phyloP scores from a whole-genome alignment of 2,797 vertebrate genomes.

The Synaphobranchus kaupii region DNA sequence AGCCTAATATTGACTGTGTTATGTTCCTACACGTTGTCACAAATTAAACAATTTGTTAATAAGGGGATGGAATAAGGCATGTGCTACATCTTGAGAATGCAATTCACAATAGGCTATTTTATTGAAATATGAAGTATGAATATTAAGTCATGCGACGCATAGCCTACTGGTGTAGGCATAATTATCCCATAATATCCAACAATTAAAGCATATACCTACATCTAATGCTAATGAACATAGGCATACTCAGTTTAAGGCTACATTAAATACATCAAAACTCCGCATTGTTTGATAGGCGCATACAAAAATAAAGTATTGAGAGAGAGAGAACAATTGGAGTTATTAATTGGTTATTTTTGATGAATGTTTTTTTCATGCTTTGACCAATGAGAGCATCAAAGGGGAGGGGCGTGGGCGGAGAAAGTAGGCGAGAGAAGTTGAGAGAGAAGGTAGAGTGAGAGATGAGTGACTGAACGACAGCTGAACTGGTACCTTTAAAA shows the following conservation, averaged over 20 bases:
- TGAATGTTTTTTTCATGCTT: conserved; percentile 47
- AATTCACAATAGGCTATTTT: not conserved
- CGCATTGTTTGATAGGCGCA: not conserved
- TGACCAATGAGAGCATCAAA: conserved; percentile 66
- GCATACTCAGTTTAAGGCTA: not conserved
- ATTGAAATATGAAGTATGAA: not conserved
- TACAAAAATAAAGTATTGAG: conserved; percentile 4
- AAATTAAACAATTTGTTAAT: not conserved
- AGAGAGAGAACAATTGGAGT: not conserved
- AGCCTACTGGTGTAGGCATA: not conserved
- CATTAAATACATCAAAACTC: conserved; percentile 22
- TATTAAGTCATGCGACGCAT: not conserved
- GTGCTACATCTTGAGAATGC: not conserved
- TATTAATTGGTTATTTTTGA: conserved; percentile 58
- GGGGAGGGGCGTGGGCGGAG: conserved; percentile 68
- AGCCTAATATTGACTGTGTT: not conserved
- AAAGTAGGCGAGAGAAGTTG: conserved; percentile 61
- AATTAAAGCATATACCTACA: not conserved
- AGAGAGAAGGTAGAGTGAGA: conserved; percentile 48
- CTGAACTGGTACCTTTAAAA: conserved; percentile 48
- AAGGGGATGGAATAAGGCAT: not conserved
- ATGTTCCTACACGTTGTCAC: not conserved
- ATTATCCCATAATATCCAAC: not conserved
- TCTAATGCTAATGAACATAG: not conserved
- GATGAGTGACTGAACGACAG: conserved; percentile 56